Evolutionary conservation across 1,140 invertebrate genomes (phyloP).

Genomic region (Caenorhabditis tropicalis): DNA sequence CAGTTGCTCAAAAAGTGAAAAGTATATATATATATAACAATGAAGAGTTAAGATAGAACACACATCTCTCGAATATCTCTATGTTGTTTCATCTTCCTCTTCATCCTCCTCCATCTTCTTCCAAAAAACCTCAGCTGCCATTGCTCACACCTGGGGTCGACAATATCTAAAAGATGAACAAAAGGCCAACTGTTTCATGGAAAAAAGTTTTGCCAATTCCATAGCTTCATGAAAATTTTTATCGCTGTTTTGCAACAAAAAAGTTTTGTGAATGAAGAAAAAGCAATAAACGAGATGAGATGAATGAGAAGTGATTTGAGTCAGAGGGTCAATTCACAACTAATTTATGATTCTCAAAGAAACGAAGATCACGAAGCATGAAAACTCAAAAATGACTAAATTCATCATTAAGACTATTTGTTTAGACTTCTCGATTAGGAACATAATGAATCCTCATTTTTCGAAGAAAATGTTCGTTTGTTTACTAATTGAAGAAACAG

Average conservation of each 20-base stretch:
- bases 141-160: neutral
- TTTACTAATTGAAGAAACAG: conserved; percentile 25
- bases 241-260: conserved; percentile 4
- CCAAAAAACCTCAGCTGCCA: neutral
- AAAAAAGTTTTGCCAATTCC: neutral
- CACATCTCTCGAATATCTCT: neutral
- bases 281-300: conserved; percentile 18
- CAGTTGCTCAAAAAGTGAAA: neutral
- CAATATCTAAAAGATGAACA: too few relatives aligned
- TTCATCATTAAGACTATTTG: neutral
- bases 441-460: neutral
- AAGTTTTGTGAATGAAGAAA: too few relatives aligned
- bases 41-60: neutral
- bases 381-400: neutral
- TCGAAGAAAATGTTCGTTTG: conserved; percentile 7
- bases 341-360: neutral
- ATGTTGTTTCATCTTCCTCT: neutral
- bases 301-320: neutral
- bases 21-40: neutral
- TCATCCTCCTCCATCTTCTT: neutral
- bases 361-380: neutral
- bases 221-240: neutral
- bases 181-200: conserved; percentile 11
- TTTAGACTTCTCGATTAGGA: neutral
- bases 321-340: neutral